phyloP scores from a whole-genome alignment of 2,888 invertebrate genomes.

The Eumerus sabulonum region DNA sequence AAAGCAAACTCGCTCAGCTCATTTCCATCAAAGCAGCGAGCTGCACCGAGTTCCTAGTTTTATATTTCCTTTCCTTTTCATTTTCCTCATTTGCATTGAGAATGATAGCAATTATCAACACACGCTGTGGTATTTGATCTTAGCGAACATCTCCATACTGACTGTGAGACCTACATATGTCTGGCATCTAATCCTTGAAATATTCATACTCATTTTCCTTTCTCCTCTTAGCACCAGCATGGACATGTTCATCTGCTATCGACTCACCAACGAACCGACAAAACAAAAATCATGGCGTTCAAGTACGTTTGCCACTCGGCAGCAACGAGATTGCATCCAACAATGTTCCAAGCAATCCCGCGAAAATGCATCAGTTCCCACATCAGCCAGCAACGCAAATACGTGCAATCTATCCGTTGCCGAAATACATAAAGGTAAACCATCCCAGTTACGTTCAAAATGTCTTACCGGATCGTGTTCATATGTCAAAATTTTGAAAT shows the following conservation, averaged over 20 bases:
- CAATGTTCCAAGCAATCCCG: slow-evolving; percentile 71
- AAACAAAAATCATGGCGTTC: slow-evolving; percentile 74
- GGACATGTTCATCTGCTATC: slow-evolving; percentile 77
- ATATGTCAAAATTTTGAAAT: slow-evolving; percentile 77
- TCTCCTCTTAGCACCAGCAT: slow-evolving; percentile 72
- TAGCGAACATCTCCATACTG: no score
- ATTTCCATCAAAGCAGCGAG: no score
- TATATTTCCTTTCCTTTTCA: no score
- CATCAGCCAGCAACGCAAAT: slow-evolving; percentile 74
- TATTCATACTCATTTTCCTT: no score
- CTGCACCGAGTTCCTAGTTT: no score
- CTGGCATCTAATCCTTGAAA: no score
- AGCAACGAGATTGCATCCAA: slow-evolving; percentile 67
- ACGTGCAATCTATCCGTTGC: slow-evolving; percentile 73
- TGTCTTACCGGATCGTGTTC: slow-evolving; percentile 75
- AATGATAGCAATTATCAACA: no score
- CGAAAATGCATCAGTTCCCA: slow-evolving; percentile 73
- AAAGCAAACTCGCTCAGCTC: no score
- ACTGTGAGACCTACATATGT: no score
- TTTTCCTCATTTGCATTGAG: no score
- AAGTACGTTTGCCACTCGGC: slow-evolving; percentile 64
- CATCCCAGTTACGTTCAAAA: slow-evolving; percentile 70
- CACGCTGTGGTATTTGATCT: no score
- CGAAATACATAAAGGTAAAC: slow-evolving; percentile 74
- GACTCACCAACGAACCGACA: slow-evolving; percentile 77